phyloP scores from a whole-genome alignment of 2,113 vertebrate species.

The Sigmodon hispidus region DNA sequence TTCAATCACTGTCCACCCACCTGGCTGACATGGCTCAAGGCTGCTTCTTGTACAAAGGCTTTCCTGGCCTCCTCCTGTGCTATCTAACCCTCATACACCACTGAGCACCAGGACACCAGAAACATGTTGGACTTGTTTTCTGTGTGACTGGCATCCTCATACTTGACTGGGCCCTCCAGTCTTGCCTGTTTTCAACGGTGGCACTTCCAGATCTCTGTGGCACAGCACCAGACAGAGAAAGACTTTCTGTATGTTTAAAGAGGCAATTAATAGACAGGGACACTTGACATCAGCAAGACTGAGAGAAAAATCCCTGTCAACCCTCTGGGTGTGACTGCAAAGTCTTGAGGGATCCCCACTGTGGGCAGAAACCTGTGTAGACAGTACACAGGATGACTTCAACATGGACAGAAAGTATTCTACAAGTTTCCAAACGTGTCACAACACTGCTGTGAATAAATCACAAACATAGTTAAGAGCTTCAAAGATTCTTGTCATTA shows the following conservation, averaged over 20 bases:
- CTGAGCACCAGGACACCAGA: background rate
- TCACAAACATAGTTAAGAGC: background rate
- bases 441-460: background rate
- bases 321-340: background rate
- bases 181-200: background rate
- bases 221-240: background rate
- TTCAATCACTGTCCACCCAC: background rate
- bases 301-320: background rate
- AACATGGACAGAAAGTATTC: background rate
- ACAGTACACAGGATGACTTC: background rate
- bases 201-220: background rate
- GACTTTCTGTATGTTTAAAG: background rate
- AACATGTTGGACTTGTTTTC: rapidly evolving
- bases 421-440: background rate
- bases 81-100: background rate
- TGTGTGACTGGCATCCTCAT: background rate
- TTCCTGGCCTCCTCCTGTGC: background rate
- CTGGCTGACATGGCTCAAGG: background rate
- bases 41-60: background rate
- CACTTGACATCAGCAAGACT: background rate
- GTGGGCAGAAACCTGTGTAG: background rate
- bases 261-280: background rate
- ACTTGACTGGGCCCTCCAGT: background rate
- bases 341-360: background rate
- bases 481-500: background rate